A percentile compares a stretch with the other conserved stretches of the same genome.
phyloP scores from a whole-genome alignment of 1,140 invertebrate genomes.

The Halesus radiatus region DNA sequence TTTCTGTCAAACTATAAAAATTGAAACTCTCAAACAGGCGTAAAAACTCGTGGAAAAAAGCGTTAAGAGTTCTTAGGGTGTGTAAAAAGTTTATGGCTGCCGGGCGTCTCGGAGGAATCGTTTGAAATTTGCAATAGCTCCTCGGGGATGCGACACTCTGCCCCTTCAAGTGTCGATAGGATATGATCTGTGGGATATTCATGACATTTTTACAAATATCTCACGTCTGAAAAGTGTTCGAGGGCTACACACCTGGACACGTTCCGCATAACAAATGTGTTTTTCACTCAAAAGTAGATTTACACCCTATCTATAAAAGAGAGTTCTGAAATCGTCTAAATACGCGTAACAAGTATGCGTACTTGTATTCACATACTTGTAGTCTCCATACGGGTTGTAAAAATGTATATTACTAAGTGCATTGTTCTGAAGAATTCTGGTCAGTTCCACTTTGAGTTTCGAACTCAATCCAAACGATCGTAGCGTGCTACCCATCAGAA shows the following conservation, averaged over 20 bases:
- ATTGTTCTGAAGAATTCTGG: too few species aligned
- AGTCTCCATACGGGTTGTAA: too few species aligned
- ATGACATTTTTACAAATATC: constrained; percentile 26
- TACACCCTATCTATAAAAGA: background rate
- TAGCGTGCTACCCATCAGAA: too few species aligned
- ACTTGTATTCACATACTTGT: too few species aligned
- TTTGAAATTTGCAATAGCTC: constrained; percentile 32
- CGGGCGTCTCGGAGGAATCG: background rate
- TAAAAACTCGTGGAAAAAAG: constrained; percentile 9
- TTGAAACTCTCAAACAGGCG: constrained; percentile 27
- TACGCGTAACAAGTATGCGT: too few species aligned
- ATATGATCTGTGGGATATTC: constrained; percentile 38
- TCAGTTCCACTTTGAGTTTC: too few species aligned
- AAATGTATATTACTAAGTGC: too few species aligned
- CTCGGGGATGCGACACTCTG: background rate
- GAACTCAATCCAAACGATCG: too few species aligned
- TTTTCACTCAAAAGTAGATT: background rate
- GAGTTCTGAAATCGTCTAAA: background rate
- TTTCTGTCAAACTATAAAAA: constrained; percentile 30
- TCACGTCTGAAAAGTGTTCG: background rate
- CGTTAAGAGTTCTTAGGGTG: constrained; percentile 28
- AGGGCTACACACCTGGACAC: too few species aligned
- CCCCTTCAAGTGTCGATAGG: constrained; percentile 14
- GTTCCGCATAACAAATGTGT: too few species aligned
- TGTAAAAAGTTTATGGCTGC: constrained; percentile 24